A percentile compares a stretch with the other conserved stretches of the same genome.
Evolutionary conservation across 2,113 vertebrate genomes (phyloP).

Genomic region (Pyxicephalus adspersus): DNA sequence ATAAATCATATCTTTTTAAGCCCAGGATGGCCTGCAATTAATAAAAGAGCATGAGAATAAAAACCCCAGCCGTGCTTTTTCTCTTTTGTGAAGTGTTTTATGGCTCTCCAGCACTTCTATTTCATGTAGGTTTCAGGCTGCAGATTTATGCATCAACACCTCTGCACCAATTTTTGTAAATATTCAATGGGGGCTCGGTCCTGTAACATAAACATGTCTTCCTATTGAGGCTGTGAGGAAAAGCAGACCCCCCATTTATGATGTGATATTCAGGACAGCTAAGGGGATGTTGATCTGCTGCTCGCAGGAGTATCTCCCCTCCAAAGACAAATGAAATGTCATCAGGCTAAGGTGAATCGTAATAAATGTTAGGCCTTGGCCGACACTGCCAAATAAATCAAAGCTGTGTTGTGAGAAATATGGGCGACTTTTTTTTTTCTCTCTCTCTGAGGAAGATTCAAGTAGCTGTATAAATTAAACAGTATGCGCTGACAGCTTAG

Average conservation of each 20-base stretch:
- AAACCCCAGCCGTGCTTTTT: conserved; percentile 66
- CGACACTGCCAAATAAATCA: conserved; percentile 82
- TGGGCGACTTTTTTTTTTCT: conserved; percentile 72
- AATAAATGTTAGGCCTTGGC: conserved; percentile 88
- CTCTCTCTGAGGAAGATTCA: conserved; percentile 69
- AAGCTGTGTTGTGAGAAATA: conserved; percentile 80
- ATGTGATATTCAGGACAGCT: conserved; percentile 69
- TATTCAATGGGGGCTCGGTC: conserved; percentile 77
- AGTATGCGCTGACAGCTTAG: conserved; percentile 79
- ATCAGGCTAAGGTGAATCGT: conserved; percentile 85
- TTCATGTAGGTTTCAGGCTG: conserved; percentile 74
- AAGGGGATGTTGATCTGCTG: conserved; percentile 76
- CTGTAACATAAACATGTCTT: conserved; percentile 75
- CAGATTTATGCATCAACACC: conserved; percentile 81
- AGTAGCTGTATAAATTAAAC: conserved; percentile 88
- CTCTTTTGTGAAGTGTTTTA: conserved; percentile 69
- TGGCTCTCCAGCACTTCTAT: conserved; percentile 67
- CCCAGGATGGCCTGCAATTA: conserved; percentile 34
- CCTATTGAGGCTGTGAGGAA: conserved; percentile 77
- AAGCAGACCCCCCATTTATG: conserved; percentile 81
- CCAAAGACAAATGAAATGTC: conserved; percentile 86
- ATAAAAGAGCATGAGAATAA: conserved; percentile 37
- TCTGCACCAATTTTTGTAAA: conserved; percentile 81
- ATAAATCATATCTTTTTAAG: conserved; percentile 35
- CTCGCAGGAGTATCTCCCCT: conserved; percentile 78